Percentiles rank a stretch among this genome's conserved stretches.
phyloP scores from a whole-genome alignment of 30 jellyfish, hydroid and myxozoan genomes.

The Sanderia malayensis region DNA sequence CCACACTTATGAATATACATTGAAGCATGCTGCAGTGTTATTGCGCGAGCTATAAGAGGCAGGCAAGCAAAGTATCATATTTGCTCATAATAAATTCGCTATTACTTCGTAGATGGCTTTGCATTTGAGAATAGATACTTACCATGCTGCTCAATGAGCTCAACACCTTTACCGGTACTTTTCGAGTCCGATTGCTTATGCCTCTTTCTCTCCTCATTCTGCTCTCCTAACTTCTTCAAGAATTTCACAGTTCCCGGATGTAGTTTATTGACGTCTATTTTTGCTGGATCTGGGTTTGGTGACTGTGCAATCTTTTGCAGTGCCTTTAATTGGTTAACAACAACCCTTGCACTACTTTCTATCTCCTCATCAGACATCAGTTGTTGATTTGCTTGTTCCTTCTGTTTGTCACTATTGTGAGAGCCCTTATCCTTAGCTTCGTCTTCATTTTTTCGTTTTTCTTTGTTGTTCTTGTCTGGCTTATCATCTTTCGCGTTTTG shows the following conservation, averaged over 20 bases:
- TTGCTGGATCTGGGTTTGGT: conserved; percentile 87
- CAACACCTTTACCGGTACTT: background rate
- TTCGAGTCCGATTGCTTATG: background rate
- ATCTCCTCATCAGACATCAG: conserved; percentile 72
- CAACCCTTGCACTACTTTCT: conserved; percentile 83
- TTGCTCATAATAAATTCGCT: too few relatives aligned
- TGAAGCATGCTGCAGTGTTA: too few relatives aligned
- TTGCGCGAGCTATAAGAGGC: too few relatives aligned
- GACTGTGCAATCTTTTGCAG: conserved; percentile 94
- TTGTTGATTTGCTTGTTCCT: conserved; percentile 19
- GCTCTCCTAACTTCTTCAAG: conserved; percentile 89
- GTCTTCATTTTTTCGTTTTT: conserved; percentile 4
- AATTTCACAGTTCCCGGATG: conserved; percentile 96
- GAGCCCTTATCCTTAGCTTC: background rate
- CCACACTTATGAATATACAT: too few relatives aligned
- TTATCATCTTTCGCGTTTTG: conserved; percentile 7
- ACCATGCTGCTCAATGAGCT: background rate
- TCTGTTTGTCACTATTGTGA: background rate
- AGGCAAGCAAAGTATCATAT: too few relatives aligned
- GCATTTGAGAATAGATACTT: too few relatives aligned
- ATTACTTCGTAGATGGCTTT: too few relatives aligned
- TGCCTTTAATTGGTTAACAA: conserved; percentile 77
- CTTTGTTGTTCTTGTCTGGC: conserved; percentile 3
- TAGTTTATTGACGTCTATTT: conserved; percentile 81
- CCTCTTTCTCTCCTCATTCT: conserved; percentile 57